Evolutionary conservation across 2,113 vertebrate species (phyloP), one percentile per base, ranked within the genome.

Genomic region (Hydrochoerus hydrochaeris): DNA sequence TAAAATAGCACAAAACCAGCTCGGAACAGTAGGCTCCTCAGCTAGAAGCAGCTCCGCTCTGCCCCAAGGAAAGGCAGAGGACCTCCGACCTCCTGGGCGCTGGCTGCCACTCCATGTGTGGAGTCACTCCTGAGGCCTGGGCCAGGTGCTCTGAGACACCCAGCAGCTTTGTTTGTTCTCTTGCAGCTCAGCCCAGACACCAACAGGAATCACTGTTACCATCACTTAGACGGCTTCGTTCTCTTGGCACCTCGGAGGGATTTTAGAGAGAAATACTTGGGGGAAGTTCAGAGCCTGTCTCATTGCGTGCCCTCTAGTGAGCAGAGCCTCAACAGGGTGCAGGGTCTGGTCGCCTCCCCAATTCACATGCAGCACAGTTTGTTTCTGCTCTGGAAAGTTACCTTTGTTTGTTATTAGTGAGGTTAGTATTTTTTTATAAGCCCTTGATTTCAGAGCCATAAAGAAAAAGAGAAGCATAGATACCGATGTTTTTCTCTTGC

Each of bases 1-100:
- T 95, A 97, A 71, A 97, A 96, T 97, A 97, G 88, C 95, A 49
- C 49, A 67, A 71, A 85, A 30, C 30, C 65, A 58, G 80, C 89
- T 71, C 75, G 19, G 24, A 93, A 62, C 52, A 62, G 85, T 52
- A 41, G 77, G 80, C 83, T 49, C 63, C 88, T 85, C 82, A 69
- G 82, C 83, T 22, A 8, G 3, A 67, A 93, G 86, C 91, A 77
- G 83, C 82, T 54, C 65, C 35, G 38, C 81, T n/a, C 30, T 24
- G 26, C 86, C 77, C 26, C 8, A 32, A 80, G 67, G 85, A 88
- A 58, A 86, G 65, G 69, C 93, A 92, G 78, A 57, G 38, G 58
- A 62, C 20, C 75, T n/a, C n/a, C n/a, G n/a, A n/a, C n/a, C n/a
- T 86, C 38, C 62, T 85, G 65, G 89, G 73, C 8, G 6, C 67